Evolutionary conservation across 2,113 vertebrate species (phyloP), one percentile per base, ranked within the genome.

Genomic region (Probosciger aterrimus): DNA sequence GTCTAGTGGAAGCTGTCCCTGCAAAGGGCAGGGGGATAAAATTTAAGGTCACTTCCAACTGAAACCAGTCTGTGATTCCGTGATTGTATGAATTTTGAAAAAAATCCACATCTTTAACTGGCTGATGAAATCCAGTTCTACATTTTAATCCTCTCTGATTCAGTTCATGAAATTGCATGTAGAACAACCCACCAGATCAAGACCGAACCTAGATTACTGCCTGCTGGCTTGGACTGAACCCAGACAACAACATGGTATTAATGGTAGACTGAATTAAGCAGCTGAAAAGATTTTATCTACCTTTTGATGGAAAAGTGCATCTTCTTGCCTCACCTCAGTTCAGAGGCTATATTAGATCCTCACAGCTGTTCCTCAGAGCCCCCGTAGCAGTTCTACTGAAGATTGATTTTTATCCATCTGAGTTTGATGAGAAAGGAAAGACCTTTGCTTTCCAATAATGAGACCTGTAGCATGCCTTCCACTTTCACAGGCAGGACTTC

Each of bases 401-500:
- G 64, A 93, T 1, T 78, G 79, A 92, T 92, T 88, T 95, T 94
- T 68, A 90, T 73, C 88, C 86, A 25, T 41, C 77, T 41, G 52
- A 80, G 16, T 70, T 59, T 81, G 55, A 95, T 73, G 47, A 86
- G 92, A 86, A 91, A 91, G 81, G 81, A 79, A 88, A 93, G 88
- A 90, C 68, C 69, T 86, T 90, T 81, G 43, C 82, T 90, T 88
- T 81, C 68, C 55, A 74, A 28, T 78, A 88, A 81, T 33, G 50
- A 95, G 88, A 84, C 69, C 43, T 25, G 25, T 33, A 75, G 22
- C 47, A 16, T 6, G 20, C 9, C 55, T 94, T 94, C 90, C 74
- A 70, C 63, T 78, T 85, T 53, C 11, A 2, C 75, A 90, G 55
- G 70, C 7, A 86, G 33, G 24, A 80, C 27, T 83, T 76, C 41